Conservation (phyloP, 1,140 invertebrate species). For the Drosophila leontia region DNA sequence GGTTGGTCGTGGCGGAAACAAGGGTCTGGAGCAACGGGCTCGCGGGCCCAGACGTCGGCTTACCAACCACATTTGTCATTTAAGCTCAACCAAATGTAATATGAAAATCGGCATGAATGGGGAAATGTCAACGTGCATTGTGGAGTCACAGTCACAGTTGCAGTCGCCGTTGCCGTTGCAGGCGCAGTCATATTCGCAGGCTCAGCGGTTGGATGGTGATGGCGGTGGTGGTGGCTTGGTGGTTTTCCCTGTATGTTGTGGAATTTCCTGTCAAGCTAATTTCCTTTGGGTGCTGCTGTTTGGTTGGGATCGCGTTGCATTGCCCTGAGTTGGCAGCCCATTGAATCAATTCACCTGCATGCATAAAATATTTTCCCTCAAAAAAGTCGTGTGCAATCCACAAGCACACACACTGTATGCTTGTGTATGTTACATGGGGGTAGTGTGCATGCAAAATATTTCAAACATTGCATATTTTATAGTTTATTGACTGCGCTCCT, state of each 20-base stretch:
- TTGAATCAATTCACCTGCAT: conserved; percentile 82
- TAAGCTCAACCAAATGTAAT: conserved; percentile 80
- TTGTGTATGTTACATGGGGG: conserved; percentile 2
- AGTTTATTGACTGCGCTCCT: conserved; percentile 74
- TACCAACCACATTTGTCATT: conserved; percentile 80
- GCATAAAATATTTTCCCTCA: conserved; percentile 76
- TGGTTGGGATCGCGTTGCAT: conserved; percentile 43
- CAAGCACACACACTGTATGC: conserved; percentile 10
- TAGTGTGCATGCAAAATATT: conserved; percentile 59
- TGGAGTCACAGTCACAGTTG: conserved; percentile 20
- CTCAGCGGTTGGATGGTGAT: conserved; percentile 4
- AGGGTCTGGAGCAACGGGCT: conserved; percentile 21
- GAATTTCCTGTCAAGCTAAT: conserved; percentile 82
- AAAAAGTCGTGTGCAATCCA: conserved; percentile 31
- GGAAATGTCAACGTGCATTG: conserved; percentile 73
- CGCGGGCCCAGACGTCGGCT: conserved; percentile 68
- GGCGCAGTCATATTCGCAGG: conserved; percentile 4
- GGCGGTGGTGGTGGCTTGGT: conserved; percentile 27
- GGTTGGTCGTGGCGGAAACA: conserved; percentile 7
- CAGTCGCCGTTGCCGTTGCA: background rate
- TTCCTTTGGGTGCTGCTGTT: conserved; percentile 77
- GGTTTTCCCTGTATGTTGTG: conserved; percentile 66
- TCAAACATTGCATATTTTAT: conserved; percentile 83
- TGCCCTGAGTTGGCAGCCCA: conserved; percentile 60
- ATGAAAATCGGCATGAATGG: conserved; percentile 77